Evolutionary conservation across 2,888 invertebrate species (phyloP), one percentile per base, ranked within the genome.

Genomic region (Chalcis sispes): DNA sequence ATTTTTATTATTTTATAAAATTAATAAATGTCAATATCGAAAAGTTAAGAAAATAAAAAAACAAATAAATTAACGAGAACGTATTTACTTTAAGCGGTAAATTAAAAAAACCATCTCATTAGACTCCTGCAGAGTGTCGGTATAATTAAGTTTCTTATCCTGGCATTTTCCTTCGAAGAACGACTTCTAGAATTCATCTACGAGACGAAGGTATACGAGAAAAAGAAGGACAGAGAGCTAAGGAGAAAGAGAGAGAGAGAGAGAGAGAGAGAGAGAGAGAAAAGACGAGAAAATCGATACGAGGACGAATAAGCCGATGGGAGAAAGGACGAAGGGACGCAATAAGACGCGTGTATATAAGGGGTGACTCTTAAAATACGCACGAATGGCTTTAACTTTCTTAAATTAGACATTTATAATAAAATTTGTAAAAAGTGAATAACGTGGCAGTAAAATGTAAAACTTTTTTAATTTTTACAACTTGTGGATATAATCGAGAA

Each of bases 231-330:
- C 48, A 42, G 29, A 18, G 32, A 0, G 2, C 13, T 10, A 27
- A 18, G 36, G 42, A 29, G 54, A 56, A 27, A 15, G 70, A 48
- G 56, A 76, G 20, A 20, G 42, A 27, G 46, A 32, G 50, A 69
- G 48, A 58, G 54, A 64, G 48, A 65, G 54, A 25, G 61, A 54
- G 64, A 52, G 29, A 67, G 71, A 56, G 20, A 27, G 72, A 71
- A 32, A 67, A 66, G 48, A 50, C 46, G 32, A 46, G 29, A 70
- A 62, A 74, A 64, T 70, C 61, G 65, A 72, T 58, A 52, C 48
- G 40, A 65, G 66, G 52, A 64, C 61, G 61, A 69, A 75, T 32
- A 72, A 29, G 48, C 42, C 29, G 58, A 73, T 66, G 42, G 56
- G 32, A 67, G 29, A n/a, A n/a, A 46, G 61, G 67, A 46, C 29